A percentile compares a stretch with the other conserved stretches of the same genome.
These are phyloP conservation scores for Gymnarchus niloticus DNA, from an alignment of 2,113 vertebrate species.

Conservation along the genomic window DNA sequence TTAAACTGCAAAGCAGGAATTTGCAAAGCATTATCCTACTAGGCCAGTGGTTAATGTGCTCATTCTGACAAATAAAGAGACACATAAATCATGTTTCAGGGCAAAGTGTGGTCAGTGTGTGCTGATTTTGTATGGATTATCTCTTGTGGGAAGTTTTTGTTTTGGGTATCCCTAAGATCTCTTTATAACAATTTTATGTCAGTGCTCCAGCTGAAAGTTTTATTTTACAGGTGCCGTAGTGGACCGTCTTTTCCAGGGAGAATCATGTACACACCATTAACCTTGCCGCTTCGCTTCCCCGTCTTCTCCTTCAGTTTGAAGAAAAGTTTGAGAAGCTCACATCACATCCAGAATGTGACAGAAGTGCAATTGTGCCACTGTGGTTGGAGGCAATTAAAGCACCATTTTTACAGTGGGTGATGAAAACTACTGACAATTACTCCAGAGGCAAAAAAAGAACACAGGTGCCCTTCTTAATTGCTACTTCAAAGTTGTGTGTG, in stretches of 20 bases:
- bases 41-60: conserved; percentile 49
- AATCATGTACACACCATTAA: neutral
- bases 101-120: conserved; percentile 22
- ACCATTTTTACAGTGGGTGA: conserved; percentile 28
- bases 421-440: conserved; percentile 31
- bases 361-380: conserved; percentile 8
- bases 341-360: conserved; percentile 18
- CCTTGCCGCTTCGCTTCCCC: neutral
- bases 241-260: neutral
- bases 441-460: conserved; percentile 20
- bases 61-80: conserved; percentile 41
- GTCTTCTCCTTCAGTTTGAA: conserved; percentile 22
- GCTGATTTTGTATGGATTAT: conserved; percentile 14
- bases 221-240: neutral
- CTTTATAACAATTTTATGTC: neutral
- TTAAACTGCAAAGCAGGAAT: conserved; percentile 35
- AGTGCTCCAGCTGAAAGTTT: neutral
- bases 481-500: conserved; percentile 19
- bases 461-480: conserved; percentile 21
- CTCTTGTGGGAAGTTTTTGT: conserved; percentile 21
- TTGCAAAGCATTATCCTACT: conserved; percentile 32
- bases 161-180: conserved; percentile 11
- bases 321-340: conserved; percentile 1
- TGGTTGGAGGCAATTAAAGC: conserved; percentile 26
- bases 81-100: conserved; percentile 47